phyloP scores from a whole-genome alignment of 2,113 vertebrate genomes.

The Polypterus bichir region DNA sequence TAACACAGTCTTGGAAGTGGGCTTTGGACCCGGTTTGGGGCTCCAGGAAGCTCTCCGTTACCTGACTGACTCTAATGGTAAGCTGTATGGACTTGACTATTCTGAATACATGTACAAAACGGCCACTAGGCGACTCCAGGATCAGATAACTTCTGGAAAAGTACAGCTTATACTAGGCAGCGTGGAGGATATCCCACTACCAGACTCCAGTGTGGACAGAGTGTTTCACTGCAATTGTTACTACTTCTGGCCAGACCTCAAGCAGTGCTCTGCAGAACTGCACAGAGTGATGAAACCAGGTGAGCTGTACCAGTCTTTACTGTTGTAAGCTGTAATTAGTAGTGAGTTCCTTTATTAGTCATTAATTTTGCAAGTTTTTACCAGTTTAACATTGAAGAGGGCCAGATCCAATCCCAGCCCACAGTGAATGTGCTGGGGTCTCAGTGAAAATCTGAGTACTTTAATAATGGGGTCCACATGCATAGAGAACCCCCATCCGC shows the following conservation, averaged over 20 bases:
- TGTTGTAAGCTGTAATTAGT: too few species aligned
- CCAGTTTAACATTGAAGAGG: too few species aligned
- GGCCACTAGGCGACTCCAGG: constrained; percentile 31
- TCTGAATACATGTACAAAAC: constrained; percentile 44
- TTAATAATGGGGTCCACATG: too few species aligned
- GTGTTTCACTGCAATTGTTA: constrained; percentile 59
- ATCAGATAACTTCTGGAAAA: constrained; percentile 32
- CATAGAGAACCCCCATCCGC: too few species aligned
- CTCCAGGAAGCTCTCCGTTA: constrained; percentile 29
- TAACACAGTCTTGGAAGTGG: constrained; percentile 43
- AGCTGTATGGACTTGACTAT: constrained; percentile 43
- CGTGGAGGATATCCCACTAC: constrained; percentile 39
- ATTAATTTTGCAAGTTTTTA: too few species aligned
- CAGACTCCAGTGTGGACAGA: constrained; percentile 38
- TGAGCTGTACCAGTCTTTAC: constrained; percentile 9
- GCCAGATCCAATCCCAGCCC: too few species aligned
- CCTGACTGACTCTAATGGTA: constrained; percentile 32
- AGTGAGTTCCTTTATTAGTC: too few species aligned
- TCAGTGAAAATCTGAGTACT: too few species aligned
- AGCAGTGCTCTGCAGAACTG: constrained; percentile 31
- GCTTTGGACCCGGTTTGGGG: constrained; percentile 43
- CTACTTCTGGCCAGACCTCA: constrained; percentile 54
- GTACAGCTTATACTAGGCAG: constrained; percentile 35
- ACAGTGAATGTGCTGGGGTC: too few species aligned
- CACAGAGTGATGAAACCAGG: constrained; percentile 53